These are phyloP conservation scores for Argyrosomus japonicus DNA, from an alignment of 2,113 vertebrate genomes.

Conservation along the genomic window DNA sequence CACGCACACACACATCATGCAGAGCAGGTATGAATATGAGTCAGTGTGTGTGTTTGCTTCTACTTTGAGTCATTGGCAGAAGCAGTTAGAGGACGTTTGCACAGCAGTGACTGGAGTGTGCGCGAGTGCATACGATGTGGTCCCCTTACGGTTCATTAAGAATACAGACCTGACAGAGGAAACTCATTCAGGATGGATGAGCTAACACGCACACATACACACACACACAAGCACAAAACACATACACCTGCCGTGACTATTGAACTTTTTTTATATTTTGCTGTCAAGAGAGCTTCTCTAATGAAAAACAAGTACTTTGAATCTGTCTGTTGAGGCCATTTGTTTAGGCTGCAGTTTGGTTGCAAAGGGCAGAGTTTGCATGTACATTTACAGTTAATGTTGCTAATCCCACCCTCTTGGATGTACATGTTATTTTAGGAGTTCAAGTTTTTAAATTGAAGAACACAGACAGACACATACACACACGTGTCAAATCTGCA, in stretches of 20 bases:
- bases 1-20: conserved; percentile 25
- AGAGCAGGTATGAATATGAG: conserved; percentile 39
- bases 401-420: background rate
- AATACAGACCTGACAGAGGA: conserved; percentile 67
- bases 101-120: conserved; percentile 55
- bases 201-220: conserved; percentile 22
- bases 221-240: conserved; percentile 32
- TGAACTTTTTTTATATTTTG: conserved; percentile 44
- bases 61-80: conserved; percentile 50
- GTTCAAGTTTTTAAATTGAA: background rate
- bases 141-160: conserved; percentile 74
- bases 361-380: conserved; percentile 28
- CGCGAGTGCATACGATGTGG: conserved; percentile 46
- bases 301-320: conserved; percentile 64
- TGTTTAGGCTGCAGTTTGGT: conserved; percentile 33
- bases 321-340: conserved; percentile 34
- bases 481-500: too few species aligned
- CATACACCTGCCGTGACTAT: conserved; percentile 28
- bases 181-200: conserved; percentile 74
- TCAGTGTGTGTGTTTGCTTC: conserved; percentile 51
- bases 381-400: conserved; percentile 21
- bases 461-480: background rate
- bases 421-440: background rate
- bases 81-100: conserved; percentile 63
- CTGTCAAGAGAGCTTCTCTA: conserved; percentile 49